A percentile compares a stretch with the other conserved stretches of the same genome.
These are phyloP conservation scores for Parelbella ahira DNA, from an alignment of 2,888 invertebrate genomes.

Conservation along the genomic window DNA sequence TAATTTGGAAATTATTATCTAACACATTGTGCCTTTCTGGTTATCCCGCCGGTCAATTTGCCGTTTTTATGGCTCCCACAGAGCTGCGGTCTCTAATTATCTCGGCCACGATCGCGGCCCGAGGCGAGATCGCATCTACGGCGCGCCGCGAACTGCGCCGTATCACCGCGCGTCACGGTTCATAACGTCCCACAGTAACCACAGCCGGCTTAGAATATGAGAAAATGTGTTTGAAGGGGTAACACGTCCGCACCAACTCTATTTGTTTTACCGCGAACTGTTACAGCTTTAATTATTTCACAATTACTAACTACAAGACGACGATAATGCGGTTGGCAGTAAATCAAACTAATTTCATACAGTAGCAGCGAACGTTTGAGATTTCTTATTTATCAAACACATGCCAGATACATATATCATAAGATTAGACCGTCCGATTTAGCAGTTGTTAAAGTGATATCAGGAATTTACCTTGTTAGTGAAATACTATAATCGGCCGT, in stretches of 20 bases:
- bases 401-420: not conserved
- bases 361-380: not conserved
- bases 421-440: constrained; percentile 24
- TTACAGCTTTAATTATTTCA: constrained; percentile 57
- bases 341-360: constrained; percentile 5
- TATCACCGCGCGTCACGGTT: constrained; percentile 35
- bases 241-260: constrained; percentile 69
- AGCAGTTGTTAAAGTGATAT: constrained; percentile 39
- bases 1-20: constrained; percentile 81
- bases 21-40: constrained; percentile 81
- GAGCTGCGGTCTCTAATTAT: constrained; percentile 79
- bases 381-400: constrained; percentile 1
- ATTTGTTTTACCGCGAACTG: constrained; percentile 71
- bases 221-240: constrained; percentile 67
- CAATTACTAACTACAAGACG: constrained; percentile 30
- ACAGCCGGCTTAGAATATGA: constrained; percentile 60
- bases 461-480: constrained; percentile 57
- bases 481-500: constrained; percentile 51
- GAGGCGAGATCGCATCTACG: constrained; percentile 52
- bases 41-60: constrained; percentile 81
- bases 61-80: constrained; percentile 80
- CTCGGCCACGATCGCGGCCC: constrained; percentile 73
- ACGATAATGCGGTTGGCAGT: not conserved
- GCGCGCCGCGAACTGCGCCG: constrained; percentile 34
- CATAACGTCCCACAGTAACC: constrained; percentile 32